Conservation (phyloP, 2,113 vertebrate genomes). For the Nymphicus hollandicus region DNA sequence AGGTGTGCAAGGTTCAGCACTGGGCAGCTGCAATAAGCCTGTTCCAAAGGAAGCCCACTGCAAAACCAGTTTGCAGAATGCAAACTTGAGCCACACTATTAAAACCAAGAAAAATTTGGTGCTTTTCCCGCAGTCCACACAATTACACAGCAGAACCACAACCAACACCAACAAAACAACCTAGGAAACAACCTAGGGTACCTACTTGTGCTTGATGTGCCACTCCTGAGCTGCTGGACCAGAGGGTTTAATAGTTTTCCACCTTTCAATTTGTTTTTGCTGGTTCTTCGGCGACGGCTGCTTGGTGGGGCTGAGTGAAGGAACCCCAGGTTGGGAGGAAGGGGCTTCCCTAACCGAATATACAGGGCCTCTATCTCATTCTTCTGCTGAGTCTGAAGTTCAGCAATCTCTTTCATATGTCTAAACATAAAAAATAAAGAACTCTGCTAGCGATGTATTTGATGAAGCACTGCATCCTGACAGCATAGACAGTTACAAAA, state of each 20-base stretch:
- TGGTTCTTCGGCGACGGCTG: slow-evolving; percentile 83
- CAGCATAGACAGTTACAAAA: neutral
- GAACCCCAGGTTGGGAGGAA: slow-evolving; percentile 85
- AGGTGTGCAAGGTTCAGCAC: neutral
- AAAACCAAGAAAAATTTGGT: neutral
- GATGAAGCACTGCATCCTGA: neutral
- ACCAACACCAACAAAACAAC: rapidly evolving
- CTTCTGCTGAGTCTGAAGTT: slow-evolving; percentile 92
- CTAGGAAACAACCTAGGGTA: neutral
- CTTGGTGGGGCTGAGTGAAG: slow-evolving; percentile 85
- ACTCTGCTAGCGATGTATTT: neutral
- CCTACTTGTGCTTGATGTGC: slow-evolving; percentile 84
- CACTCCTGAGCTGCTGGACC: slow-evolving; percentile 92
- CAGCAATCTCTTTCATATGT: slow-evolving; percentile 94
- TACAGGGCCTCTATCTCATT: slow-evolving; percentile 94
- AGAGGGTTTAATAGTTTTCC: slow-evolving; percentile 92
- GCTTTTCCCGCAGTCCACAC: neutral
- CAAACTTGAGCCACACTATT: neutral
- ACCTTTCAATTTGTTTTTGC: slow-evolving; percentile 91
- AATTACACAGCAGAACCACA: neutral
- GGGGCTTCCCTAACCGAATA: slow-evolving; percentile 84
- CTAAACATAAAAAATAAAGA: slow-evolving; percentile 59
- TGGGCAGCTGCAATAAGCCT: neutral
- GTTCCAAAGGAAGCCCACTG: neutral
- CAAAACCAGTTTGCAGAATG: neutral